These are phyloP conservation scores for Taxidea taxus DNA, from an alignment of 2,113 vertebrate species.

Conservation along the genomic window DNA sequence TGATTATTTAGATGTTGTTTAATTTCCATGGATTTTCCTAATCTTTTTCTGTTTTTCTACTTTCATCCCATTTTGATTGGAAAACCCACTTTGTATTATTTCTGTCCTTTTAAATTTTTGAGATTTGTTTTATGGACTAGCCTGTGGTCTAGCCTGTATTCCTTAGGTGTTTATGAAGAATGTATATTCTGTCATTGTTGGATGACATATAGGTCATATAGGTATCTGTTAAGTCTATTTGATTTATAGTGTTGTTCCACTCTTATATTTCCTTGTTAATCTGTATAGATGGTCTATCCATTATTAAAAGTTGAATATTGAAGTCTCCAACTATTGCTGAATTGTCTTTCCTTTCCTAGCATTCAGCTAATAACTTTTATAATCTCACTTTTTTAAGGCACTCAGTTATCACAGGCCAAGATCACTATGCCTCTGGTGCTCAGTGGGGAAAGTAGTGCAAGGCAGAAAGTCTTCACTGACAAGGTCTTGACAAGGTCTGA, in stretches of 20 bases:
- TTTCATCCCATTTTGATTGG: neutral
- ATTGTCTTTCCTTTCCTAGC: neutral
- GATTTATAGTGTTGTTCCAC: neutral
- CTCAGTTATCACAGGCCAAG: neutral
- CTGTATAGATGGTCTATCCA: neutral
- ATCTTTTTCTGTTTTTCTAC: neutral
- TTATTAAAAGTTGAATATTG: neutral
- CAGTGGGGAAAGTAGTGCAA: neutral
- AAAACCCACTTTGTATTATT: neutral
- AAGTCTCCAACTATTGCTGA: neutral
- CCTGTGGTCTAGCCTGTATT: neutral
- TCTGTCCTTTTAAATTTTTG: neutral
- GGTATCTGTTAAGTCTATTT: neutral
- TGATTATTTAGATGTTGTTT: neutral
- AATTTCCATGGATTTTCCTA: neutral
- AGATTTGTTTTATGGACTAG: neutral
- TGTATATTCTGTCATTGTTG: neutral
- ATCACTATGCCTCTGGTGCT: neutral
- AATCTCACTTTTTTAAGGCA: neutral
- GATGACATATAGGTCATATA: neutral
- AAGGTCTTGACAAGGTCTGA: neutral
- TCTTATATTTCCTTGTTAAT: neutral
- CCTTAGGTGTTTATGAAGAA: neutral
- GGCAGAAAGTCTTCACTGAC: neutral
- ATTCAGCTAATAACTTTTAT: neutral